Evolutionary conservation across 2,113 vertebrate genomes (phyloP), one percentile per base, ranked within the genome.

Genomic region (Scytalopus superciliaris): DNA sequence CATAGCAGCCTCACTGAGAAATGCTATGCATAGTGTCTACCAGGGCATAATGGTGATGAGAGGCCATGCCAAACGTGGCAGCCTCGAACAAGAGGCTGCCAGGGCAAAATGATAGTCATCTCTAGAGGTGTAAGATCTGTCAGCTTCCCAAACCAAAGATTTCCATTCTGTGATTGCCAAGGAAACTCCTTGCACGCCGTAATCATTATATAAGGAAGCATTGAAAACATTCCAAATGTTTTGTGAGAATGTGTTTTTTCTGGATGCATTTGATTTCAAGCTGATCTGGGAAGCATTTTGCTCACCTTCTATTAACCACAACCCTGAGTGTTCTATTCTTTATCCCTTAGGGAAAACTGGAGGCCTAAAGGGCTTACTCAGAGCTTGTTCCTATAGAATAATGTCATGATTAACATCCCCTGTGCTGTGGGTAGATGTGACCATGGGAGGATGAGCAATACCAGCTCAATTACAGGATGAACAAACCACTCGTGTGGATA

Each of bases 101-200:
- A 96, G 90, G 52, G 50, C 70, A 50, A 81, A 80, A 81, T 44
- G 63, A 95, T 66, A 91, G 62, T 45, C 37, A 91, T 93, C 63
- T 70, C 76, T 50, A 85, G n/a, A 30, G 42, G 75, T 80, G 23
- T 56, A 66, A 69, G 49, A 89, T 62, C 35, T 83, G 84, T 67
- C 87, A 76, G 75, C 63, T 94, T 89, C 80, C 76, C 76, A 95
- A 97, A 92, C 33, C 76, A 90, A 90, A 44, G 33, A 60, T 37
- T 97, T 85, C 33, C 18, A 47, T 83, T 73, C 39, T 17, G 5
- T 28, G n/a, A 45, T n/a, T 91, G 84, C 87, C 94, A 93, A 80
- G 78, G 81, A 91, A 83, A 66, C 16, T 91, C 72, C 72, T 49
- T 90, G 68, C 39, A 45, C 12, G 5, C 22, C 37, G 33, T 55